These are phyloP conservation scores for Lethenteron reissneri DNA, from an alignment of 2,113 vertebrate species.

Conservation along the genomic window DNA sequence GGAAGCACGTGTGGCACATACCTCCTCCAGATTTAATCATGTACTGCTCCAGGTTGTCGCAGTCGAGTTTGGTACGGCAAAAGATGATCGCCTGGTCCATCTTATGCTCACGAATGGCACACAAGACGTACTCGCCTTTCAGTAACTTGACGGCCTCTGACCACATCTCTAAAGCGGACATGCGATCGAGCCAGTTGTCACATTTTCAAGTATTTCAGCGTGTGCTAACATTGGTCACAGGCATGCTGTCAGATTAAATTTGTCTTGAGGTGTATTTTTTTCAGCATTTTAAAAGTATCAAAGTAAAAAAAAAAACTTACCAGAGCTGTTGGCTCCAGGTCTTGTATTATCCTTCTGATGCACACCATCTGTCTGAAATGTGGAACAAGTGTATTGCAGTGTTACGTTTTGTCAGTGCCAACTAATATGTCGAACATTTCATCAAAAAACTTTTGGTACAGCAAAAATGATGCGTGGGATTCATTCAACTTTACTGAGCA, in stretches of 20 bases:
- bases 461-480: too few species aligned
- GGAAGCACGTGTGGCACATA: constrained; percentile 15
- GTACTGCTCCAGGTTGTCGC: constrained; percentile 87
- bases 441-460: too few species aligned
- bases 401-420: too few species aligned
- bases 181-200: neutral
- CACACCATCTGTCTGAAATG: constrained; percentile 65
- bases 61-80: constrained; percentile 94
- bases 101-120: constrained; percentile 87
- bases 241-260: too few species aligned
- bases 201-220: too few species aligned
- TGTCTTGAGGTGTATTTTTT: too few species aligned
- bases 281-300: too few species aligned
- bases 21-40: constrained; percentile 92
- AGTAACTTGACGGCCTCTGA: constrained; percentile 86
- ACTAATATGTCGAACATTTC: too few species aligned
- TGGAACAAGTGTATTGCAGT: too few species aligned
- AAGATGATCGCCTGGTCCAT: constrained; percentile 98
- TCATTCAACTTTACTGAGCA: too few species aligned
- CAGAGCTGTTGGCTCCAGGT: constrained; percentile 50
- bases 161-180: constrained; percentile 55
- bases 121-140: constrained; percentile 67
- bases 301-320: constrained; percentile 19
- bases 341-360: constrained; percentile 77
- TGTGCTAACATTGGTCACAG: too few species aligned